These are phyloP conservation scores for Cylloceria caligata DNA, from an alignment of 2,888 invertebrate genomes.

Conservation along the genomic window DNA sequence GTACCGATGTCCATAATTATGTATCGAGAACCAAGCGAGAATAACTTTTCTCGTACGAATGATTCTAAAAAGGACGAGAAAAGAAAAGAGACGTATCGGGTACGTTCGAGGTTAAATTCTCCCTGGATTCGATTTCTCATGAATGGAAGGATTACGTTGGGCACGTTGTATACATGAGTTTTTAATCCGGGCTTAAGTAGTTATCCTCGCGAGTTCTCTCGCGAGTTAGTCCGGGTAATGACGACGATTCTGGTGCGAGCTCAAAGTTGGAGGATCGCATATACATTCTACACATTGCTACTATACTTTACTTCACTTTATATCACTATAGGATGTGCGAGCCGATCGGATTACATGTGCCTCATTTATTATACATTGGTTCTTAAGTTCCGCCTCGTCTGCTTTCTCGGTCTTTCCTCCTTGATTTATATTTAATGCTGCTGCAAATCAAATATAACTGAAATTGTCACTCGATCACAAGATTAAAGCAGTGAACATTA, in stretches of 20 bases:
- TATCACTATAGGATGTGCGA: conserved; percentile 13
- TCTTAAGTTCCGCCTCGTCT: conserved; percentile 21
- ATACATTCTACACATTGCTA: conserved; percentile 14
- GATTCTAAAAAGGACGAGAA: conserved; percentile 15
- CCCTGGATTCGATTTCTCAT: conserved; percentile 52
- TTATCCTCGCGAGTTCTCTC: conserved; percentile 54
- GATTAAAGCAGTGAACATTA: neutral
- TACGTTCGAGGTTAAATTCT: conserved; percentile 30
- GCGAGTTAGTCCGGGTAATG: conserved; percentile 54
- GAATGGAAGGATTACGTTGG: conserved; percentile 63
- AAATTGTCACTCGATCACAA: neutral
- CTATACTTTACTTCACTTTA: conserved; percentile 37
- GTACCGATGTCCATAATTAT: conserved; percentile 38
- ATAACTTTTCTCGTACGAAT: conserved; percentile 8
- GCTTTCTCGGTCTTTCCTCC: neutral
- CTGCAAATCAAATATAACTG: neutral
- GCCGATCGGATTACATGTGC: conserved; percentile 53
- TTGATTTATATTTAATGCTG: conserved; percentile 4
- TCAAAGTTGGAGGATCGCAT: conserved; percentile 3
- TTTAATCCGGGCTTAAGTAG: conserved; percentile 64
- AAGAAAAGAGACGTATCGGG: conserved; percentile 21
- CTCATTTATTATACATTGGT: conserved; percentile 58
- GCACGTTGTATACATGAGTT: conserved; percentile 55
- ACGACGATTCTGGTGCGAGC: conserved; percentile 39
- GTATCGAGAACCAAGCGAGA: conserved; percentile 26